Percentiles rank a stretch among this genome's conserved stretches.
Evolutionary conservation across 2,113 vertebrate genomes (phyloP).

Genomic region (Bubo blakistoni): DNA sequence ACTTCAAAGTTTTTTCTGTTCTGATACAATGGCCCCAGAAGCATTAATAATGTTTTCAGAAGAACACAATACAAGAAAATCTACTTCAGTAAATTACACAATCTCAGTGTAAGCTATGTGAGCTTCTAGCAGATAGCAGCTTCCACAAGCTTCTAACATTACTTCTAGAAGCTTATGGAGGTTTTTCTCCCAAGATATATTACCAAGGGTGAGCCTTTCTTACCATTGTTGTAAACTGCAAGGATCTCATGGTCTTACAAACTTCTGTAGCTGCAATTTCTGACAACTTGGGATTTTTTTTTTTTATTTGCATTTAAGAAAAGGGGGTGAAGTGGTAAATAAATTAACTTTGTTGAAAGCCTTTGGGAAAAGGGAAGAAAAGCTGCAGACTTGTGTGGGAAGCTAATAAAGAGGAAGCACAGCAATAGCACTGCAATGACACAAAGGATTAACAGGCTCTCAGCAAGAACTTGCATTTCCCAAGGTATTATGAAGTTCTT

Average conservation of each 20-base stretch:
- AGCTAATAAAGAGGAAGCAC: slow-evolving; percentile 14
- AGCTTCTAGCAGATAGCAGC: neutral
- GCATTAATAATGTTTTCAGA: neutral
- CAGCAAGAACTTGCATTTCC: neutral
- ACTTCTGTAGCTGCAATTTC: neutral
- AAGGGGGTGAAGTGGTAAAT: neutral
- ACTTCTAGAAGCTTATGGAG: neutral
- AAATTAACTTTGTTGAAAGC: neutral
- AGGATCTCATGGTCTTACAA: neutral
- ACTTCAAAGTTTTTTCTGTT: neutral
- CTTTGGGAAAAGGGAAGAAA: neutral
- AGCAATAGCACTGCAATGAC: neutral
- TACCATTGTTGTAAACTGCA: neutral
- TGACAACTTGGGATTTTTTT: neutral
- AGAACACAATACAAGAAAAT: neutral
- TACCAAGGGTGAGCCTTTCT: neutral
- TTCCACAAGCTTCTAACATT: neutral
- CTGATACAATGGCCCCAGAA: neutral
- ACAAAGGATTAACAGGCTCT: slow-evolving; percentile 8
- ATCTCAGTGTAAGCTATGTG: neutral
- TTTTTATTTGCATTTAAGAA: neutral
- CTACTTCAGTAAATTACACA: neutral
- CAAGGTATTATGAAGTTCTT: neutral
- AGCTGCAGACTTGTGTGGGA: slow-evolving; percentile 12
- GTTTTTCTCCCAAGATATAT: neutral